A percentile compares a stretch with the other conserved stretches of the same genome.
These are phyloP conservation scores for Lophius piscatorius DNA, from an alignment of 2,113 vertebrate genomes.

Conservation along the genomic window DNA sequence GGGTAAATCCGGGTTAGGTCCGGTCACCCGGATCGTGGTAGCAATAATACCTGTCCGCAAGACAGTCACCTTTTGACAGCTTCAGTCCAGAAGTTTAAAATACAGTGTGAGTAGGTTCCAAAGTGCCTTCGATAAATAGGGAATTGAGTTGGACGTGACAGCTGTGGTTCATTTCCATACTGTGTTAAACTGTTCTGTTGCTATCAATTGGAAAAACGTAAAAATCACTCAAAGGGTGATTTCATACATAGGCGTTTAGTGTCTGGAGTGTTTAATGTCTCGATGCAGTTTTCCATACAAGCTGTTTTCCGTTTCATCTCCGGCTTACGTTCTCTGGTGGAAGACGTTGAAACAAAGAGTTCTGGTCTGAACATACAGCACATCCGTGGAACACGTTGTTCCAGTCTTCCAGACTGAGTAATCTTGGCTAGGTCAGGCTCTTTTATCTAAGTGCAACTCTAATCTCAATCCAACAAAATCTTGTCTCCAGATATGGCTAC, in stretches of 20 bases:
- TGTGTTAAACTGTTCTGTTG: conserved; percentile 18
- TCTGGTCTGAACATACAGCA: conserved; percentile 29
- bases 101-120: conserved; percentile 42
- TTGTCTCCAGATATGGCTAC: conserved; percentile 41
- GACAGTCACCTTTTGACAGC: conserved; percentile 44
- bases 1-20: conserved; percentile 39
- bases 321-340: background rate
- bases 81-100: conserved; percentile 40
- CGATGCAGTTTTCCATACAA: conserved; percentile 32
- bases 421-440: conserved; percentile 49
- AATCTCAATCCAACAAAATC: conserved; percentile 52
- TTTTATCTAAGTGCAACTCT: conserved; percentile 54
- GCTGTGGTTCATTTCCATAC: background rate
- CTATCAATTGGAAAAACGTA: conserved; percentile 1
- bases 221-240: conserved; percentile 7
- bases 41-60: conserved; percentile 63
- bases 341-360: conserved; percentile 22
- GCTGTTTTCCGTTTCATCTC: conserved; percentile 6
- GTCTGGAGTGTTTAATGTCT: conserved; percentile 25
- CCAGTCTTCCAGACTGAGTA: conserved; percentile 42
- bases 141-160: background rate
- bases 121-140: conserved; percentile 27
- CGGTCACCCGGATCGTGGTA: conserved; percentile 58
- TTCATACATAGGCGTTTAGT: conserved; percentile 2
- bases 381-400: conserved; percentile 59